phyloP scores from a whole-genome alignment of 2,797 vertebrate genomes.

The Lerista edwardsae region DNA sequence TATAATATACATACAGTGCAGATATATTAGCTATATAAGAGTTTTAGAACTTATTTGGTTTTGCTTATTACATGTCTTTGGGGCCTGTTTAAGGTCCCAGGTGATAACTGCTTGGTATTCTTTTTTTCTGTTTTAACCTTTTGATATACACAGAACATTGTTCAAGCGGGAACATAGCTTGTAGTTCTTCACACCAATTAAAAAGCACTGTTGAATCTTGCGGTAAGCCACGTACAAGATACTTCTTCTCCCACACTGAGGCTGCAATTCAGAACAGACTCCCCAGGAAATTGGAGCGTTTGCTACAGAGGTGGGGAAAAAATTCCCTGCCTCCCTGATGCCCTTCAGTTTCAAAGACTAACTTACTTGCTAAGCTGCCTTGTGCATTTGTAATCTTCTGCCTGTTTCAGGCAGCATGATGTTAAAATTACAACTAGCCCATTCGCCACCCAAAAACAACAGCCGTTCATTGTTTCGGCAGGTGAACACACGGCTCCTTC shows the following conservation, averaged over 20 bases:
- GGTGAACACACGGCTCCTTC: neutral
- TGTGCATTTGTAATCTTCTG: neutral
- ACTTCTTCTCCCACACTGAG: neutral
- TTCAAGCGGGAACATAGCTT: neutral
- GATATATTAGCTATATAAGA: neutral
- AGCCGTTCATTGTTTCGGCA: neutral
- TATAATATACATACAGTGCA: neutral
- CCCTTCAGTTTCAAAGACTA: neutral
- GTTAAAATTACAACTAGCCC: constrained; percentile 3
- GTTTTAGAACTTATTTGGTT: neutral
- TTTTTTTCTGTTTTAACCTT: neutral
- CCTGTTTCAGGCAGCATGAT: neutral
- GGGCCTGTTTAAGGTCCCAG: neutral
- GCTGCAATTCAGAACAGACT: neutral
- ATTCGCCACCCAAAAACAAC: neutral
- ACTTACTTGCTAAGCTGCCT: neutral
- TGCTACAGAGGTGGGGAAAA: neutral
- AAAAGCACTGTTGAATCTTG: neutral
- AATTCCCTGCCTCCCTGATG: neutral
- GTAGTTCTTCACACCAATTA: neutral
- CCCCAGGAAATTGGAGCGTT: no score
- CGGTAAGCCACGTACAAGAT: neutral
- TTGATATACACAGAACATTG: neutral
- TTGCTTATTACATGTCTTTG: neutral
- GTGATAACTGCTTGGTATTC: neutral